Evolutionary conservation across 2,797 vertebrate species (phyloP), one percentile per base, ranked within the genome.

Genomic region (Myioborus miniatus): DNA sequence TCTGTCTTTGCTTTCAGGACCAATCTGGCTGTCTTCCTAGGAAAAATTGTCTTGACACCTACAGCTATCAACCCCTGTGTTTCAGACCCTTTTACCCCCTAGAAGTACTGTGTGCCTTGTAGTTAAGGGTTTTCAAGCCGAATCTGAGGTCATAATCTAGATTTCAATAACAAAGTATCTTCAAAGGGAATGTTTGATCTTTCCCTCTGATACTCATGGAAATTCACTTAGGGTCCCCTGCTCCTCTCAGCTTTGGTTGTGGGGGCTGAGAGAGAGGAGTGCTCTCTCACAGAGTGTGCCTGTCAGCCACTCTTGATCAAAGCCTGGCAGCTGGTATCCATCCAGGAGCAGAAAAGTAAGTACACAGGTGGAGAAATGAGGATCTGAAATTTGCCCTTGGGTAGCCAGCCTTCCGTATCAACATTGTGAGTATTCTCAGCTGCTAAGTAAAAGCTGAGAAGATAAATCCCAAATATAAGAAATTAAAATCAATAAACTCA

Each of bases 401-500:
- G 72, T 94, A 88, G 55, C 23, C 67, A 65, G 11, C 19, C 24
- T 89, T 75, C 80, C 63, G 1, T 32, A 64, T 82, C 76, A 77
- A 71, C 26, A 47, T 5, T 43, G 39, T 46, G 81, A 87, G 67
- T 53, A 74, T 88, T 91, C 83, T 89, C 68, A 62, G 37, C 74
- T 81, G 56, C 87, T 96, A 84, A 90, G 65, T 75, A 89, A 90
- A 90, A 96, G 23, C 80, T 50, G 63, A 70, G 52, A 90, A 90
- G 68, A 96, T 94, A 94, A 94, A 96, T 88, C 87, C 44, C 36
- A 87, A 94, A 90, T 95, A 89, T 71, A 91, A 94, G 95, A 96
- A 96, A 96, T 94, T 95, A 96, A 96, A 97, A 95, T 96, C 96
- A 95, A 97, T 96, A 96, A 94, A 92, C 70, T 89, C 80, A 34